Base-by-base conservation (phyloP, 1,140 invertebrate species). In the Gonioctena quinquepunctata region DNA sequence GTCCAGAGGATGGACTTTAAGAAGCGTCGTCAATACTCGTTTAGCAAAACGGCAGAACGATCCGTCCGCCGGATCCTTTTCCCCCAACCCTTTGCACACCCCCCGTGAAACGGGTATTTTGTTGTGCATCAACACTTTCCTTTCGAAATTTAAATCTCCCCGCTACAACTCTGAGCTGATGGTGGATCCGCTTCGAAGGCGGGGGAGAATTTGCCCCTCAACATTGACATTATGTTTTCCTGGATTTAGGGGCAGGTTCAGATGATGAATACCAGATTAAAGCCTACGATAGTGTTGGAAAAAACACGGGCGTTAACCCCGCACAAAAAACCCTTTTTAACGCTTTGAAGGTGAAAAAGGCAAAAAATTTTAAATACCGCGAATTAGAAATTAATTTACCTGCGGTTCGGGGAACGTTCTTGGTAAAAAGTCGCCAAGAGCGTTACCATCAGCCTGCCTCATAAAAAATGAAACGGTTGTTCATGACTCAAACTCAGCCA, bases 201-300 rank as follows among this genome's bases (percentile, higher is more conserved):
- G n/a, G 6, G 18, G 6, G 52, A 54, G 52, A 54, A 54, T 54
- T 54, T 54, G 52, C 52, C 18, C 52, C 19, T 54, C 52, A 54
- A 54, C 52, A 54, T 54, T 54, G 52, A 54, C 52, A 54, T 54
- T 54, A 54, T 54, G 52, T 54, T 16, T 54, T 54, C 52, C 52
- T 54, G 52, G 52, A 54, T 54, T 54, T 54, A 54, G 6, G 52
- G 52, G 6, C 6, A 16, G 52, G 6, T 54, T 16, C 6, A 16
- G 6, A 54, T 54, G 52, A 54, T 54, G 52, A 54, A 54, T 54
- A 54, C 52, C 52, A 54, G 52, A 54, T 54, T 54, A 54, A 6
- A 54, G 52, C 19, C 52, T 54, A 54, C 52, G 52, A 54, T 54
- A 54, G 52, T 54, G 52, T 54, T 54, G 52, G 52, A 54, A 54